Percentiles rank a stretch among this genome's conserved stretches.
Conservation (phyloP, 2,888 invertebrate genomes). For the Ephialtes manifestator region DNA sequence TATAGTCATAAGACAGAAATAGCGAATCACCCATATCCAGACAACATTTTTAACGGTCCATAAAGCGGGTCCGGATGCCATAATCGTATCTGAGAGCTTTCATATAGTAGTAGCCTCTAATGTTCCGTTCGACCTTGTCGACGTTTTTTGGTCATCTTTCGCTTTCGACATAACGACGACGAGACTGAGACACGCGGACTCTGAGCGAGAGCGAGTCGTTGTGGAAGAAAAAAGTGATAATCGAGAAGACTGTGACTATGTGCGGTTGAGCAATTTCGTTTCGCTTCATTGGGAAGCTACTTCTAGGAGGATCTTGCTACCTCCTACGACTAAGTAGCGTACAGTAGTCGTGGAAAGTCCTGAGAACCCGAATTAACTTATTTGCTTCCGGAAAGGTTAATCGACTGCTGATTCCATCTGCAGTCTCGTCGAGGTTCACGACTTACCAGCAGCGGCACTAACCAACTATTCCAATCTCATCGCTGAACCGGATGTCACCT, state of each 20-base stretch:
- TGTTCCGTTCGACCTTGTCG: slow-evolving; percentile 51
- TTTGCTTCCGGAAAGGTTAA: slow-evolving; percentile 64
- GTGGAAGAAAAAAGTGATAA: slow-evolving; percentile 26
- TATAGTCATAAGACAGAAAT: background rate
- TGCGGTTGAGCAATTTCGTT: slow-evolving; percentile 48
- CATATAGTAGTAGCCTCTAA: background rate
- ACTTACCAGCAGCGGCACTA: slow-evolving; percentile 39
- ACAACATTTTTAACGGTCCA: slow-evolving; percentile 18
- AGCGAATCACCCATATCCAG: background rate
- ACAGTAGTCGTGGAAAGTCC: slow-evolving; percentile 40
- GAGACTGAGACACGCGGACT: slow-evolving; percentile 22
- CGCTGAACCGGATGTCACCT: slow-evolving; percentile 55
- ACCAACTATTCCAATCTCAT: slow-evolving; percentile 44
- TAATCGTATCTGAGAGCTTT: slow-evolving; percentile 18
- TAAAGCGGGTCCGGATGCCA: slow-evolving; percentile 5
- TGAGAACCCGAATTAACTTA: slow-evolving; percentile 59
- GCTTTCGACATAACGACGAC: slow-evolving; percentile 44
- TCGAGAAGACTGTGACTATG: slow-evolving; percentile 13
- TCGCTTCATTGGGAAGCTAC: slow-evolving; percentile 38
- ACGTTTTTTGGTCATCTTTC: slow-evolving; percentile 36
- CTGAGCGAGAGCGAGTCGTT: slow-evolving; percentile 2
- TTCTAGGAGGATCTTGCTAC: background rate
- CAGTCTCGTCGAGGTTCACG: slow-evolving; percentile 56
- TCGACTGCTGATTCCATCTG: slow-evolving; percentile 56
- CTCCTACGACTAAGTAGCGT: background rate